Evolutionary conservation across 2,113 vertebrate species (phyloP), one percentile per base, ranked within the genome.

Genomic region (Psilopsiagon aurifrons): DNA sequence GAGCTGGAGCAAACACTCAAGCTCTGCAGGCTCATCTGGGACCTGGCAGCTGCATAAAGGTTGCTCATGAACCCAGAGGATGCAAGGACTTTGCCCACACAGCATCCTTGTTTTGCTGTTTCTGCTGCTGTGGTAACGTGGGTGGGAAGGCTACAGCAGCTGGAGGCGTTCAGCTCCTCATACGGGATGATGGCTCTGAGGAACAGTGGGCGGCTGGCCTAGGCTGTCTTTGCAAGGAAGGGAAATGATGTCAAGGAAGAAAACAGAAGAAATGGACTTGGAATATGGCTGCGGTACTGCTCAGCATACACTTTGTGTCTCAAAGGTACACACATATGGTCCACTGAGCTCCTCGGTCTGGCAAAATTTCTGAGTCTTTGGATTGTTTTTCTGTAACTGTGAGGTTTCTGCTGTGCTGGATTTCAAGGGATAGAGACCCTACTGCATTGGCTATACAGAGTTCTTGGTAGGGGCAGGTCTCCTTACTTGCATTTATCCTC

Each of bases 211-310:
- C 0, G 0, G 62, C 76, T 63, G 55, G 80, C 41, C 73, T 24
- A 6, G 68, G 64, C 63, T 29, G 8, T 29, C 68, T 67, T 62
- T 81, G 66, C 27, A 28, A 92, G 43, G 39, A 94, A 49, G 17
- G 16, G 27, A 55, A 92, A 31, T 0, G 1, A 11, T 3, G 0
- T 11, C 67, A 16, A 60, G 60, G 28, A 64, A 75, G 66, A 81
- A 90, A 86, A 51, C 4, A 41, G 73, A 13, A 75, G 68, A 88
- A 77, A 68, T 13, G 24, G 60, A 25, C 39, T 43, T 73, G 16
- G 39, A 64, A 46, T 35, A 35, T 0, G 1, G 39, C 51, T 94
- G 37, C 8, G 0, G 2, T 76, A 10, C 7, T 0, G 0, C 13
- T 83, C 20, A 23, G 37, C 7, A 10, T 1, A 22, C 0, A 0